These are phyloP conservation scores for Xyrichtys novacula DNA, from an alignment of 2,797 vertebrate species.

Conservation along the genomic window DNA sequence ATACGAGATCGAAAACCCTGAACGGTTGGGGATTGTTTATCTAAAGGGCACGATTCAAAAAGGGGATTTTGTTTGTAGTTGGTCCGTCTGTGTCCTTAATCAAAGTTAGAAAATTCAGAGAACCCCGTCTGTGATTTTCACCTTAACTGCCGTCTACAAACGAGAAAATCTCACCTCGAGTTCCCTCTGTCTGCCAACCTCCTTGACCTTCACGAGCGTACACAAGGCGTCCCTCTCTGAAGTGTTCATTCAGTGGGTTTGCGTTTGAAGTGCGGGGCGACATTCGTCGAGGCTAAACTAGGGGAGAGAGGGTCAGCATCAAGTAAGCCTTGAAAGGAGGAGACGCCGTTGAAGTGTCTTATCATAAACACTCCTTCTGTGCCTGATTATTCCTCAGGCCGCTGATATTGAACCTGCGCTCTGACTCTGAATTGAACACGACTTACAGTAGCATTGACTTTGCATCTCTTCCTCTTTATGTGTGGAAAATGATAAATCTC, in stretches of 20 bases:
- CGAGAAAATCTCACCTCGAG: constrained; percentile 30
- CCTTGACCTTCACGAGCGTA: constrained; percentile 46
- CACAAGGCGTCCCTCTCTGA: constrained; percentile 37
- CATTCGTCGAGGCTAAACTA: constrained; percentile 47
- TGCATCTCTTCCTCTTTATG: constrained; percentile 18
- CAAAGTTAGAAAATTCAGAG: constrained; percentile 32
- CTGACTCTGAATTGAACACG: constrained; percentile 40
- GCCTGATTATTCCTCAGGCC: constrained; percentile 51
- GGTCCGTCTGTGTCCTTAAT: constrained; percentile 1
- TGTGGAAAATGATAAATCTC: constrained; percentile 32
- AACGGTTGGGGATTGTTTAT: neutral
- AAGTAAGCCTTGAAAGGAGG: constrained; percentile 43
- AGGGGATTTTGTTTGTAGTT: neutral
- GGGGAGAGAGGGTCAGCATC: constrained; percentile 36
- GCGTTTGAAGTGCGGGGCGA: constrained; percentile 48
- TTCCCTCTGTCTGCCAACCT: constrained; percentile 45
- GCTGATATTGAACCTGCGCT: constrained; percentile 45
- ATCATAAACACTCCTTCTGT: constrained; percentile 72
- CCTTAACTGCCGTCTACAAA: constrained; percentile 29
- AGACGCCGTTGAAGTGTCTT: constrained; percentile 55
- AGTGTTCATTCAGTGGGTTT: constrained; percentile 44
- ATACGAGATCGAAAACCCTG: neutral
- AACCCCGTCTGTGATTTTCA: constrained; percentile 18
- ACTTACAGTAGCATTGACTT: constrained; percentile 50
- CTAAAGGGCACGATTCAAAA: constrained; percentile 3